Conservation (phyloP, 2,113 vertebrate species). For the Phoxinus phoxinus region DNA sequence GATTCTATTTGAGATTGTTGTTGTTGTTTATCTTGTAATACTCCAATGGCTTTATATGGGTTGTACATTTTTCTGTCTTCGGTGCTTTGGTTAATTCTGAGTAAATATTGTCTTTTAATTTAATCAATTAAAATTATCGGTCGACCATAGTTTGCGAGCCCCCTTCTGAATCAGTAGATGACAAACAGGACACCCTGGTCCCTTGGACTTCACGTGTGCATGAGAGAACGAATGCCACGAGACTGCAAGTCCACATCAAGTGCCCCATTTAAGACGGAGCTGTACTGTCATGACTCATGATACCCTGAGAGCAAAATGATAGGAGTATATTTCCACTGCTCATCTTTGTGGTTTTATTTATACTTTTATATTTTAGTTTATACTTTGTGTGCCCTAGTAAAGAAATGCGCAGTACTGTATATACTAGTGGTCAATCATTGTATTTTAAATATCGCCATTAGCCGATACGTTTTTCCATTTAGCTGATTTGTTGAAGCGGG, state of each 20-base stretch:
- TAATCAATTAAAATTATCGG: neutral
- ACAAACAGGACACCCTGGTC: neutral
- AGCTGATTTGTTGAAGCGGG: too few relatives aligned
- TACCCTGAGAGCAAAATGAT: neutral
- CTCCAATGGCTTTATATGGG: neutral
- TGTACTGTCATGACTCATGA: neutral
- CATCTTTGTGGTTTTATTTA: neutral
- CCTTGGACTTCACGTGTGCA: neutral
- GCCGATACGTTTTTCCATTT: too few relatives aligned
- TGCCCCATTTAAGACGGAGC: neutral
- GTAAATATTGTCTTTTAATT: neutral
- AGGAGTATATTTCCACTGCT: neutral
- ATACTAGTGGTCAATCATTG: neutral
- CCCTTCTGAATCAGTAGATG: neutral
- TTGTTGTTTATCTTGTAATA: neutral
- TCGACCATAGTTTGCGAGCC: neutral
- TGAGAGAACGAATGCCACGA: neutral
- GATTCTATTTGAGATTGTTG: neutral
- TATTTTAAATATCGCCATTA: too few relatives aligned
- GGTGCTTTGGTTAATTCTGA: neutral
- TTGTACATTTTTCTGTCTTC: neutral
- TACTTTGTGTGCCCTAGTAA: neutral
- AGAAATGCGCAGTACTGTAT: neutral
- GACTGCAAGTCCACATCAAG: neutral
- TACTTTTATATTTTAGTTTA: too few relatives aligned